phyloP scores from a whole-genome alignment of 2,113 vertebrate genomes.

The Siniperca knerii region DNA sequence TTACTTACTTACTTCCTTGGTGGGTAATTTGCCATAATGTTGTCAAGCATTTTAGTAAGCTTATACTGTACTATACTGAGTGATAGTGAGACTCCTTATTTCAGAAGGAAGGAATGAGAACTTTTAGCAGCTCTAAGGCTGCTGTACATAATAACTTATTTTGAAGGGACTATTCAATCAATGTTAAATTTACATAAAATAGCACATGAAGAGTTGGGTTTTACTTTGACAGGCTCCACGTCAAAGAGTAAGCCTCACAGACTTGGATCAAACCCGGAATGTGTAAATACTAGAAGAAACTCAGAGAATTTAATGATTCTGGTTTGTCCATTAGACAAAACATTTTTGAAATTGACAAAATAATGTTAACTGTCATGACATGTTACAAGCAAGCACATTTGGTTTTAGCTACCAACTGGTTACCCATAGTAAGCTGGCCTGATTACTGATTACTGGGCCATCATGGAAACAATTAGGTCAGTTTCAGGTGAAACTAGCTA shows the following conservation, averaged over 20 bases:
- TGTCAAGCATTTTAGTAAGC: constrained; percentile 14
- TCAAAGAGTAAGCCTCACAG: background rate
- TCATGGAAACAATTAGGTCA: too few relatives aligned
- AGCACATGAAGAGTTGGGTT: background rate
- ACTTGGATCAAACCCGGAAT: too few relatives aligned
- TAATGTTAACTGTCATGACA: too few relatives aligned
- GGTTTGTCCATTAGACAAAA: background rate
- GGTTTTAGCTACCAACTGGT: too few relatives aligned
- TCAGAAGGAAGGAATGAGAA: background rate
- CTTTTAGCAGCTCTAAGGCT: background rate
- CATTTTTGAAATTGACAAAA: background rate
- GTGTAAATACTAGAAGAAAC: background rate
- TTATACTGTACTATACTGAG: background rate
- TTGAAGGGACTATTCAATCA: background rate
- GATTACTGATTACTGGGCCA: too few relatives aligned
- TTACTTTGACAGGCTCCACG: background rate
- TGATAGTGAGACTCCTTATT: background rate
- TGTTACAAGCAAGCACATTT: too few relatives aligned
- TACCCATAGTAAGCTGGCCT: too few relatives aligned
- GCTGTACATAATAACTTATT: background rate
- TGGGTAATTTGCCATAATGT: background rate
- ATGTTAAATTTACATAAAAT: background rate
- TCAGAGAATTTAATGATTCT: background rate
- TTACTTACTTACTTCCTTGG: background rate
- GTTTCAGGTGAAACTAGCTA: too few relatives aligned